Base-by-base conservation (phyloP, 2,888 invertebrate species). In the Scaptomyza parva region DNA sequence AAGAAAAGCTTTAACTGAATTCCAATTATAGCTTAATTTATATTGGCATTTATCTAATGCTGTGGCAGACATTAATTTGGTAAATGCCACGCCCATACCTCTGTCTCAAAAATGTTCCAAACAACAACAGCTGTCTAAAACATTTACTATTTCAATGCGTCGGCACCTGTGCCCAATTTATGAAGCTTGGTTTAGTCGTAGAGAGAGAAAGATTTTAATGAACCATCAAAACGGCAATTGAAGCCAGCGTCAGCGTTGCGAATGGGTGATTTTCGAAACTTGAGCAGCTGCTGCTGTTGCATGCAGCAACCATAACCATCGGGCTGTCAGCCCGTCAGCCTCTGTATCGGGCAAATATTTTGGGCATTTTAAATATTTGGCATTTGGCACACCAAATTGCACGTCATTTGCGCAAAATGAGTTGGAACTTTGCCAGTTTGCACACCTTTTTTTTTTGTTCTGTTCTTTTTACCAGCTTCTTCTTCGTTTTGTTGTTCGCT, bases 171-270 rank as follows among this genome's bases (percentile, higher is more conserved):
- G 43, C 37, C 43, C 63, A 48, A 81, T 70, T 70, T 70, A 78
- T 73, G 67, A 58, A 59, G 62, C 48, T 57, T 33, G 33, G 28
- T 41, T 11, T 59, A 53, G 44, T 24, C 35, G 50, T 2, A 22
- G 22, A 22, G 22, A 22, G 22, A 22, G 5, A 5, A 5, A 45
- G 59, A 68, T 78, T 83, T 86, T 68, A 82, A 86, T 83, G 81
- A 79, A 68, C 80, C 86, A 82, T 83, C 86, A 72, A 86, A 72
- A 59, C 22, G 65, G 67, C 76, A 72, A 83, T 82, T 70, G 86
- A 24, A 52, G 51, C 57, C 55, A 41, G 48, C 55, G 67, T 20
- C 79, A 78, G 55, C 86, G 79, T 76, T 86, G 88, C 88, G 81
- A 82, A 83, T 86, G 88, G 72, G 66, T 55, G 80, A 86, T 79